A percentile compares a stretch with the other conserved stretches of the same genome.
phyloP scores from a whole-genome alignment of 2,113 vertebrate genomes.

The Rhynchomys soricoides region DNA sequence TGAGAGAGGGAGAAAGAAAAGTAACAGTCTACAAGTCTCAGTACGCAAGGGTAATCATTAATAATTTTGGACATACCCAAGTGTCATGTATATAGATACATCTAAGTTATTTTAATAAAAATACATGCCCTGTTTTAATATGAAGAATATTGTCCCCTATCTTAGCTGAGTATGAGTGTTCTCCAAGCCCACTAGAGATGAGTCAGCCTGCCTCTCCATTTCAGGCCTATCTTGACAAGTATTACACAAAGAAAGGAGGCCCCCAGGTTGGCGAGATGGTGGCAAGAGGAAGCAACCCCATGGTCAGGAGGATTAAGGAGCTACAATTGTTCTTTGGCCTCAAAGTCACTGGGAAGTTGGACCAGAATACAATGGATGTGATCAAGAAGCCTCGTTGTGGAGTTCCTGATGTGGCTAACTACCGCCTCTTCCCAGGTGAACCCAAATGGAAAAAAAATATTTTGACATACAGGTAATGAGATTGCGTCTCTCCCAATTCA shows the following conservation, averaged over 20 bases:
- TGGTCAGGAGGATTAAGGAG: conserved; percentile 78
- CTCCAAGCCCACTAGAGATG: not conserved
- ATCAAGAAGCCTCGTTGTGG: conserved; percentile 86
- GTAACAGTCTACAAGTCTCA: not conserved
- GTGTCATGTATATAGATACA: not conserved
- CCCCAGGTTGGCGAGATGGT: conserved; percentile 61
- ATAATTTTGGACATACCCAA: not conserved
- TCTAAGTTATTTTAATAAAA: not conserved
- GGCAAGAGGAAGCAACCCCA: conserved; percentile 18
- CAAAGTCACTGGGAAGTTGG: conserved; percentile 83
- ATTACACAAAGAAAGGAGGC: conserved; percentile 64
- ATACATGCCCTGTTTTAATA: not conserved
- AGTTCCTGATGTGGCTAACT: conserved; percentile 85
- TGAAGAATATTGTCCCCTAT: not conserved
- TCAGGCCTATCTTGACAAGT: conserved; percentile 74
- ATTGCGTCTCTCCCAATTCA: conserved; percentile 34
- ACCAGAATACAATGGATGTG: conserved; percentile 79
- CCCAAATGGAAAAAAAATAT: conserved; percentile 86
- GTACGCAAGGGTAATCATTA: not conserved
- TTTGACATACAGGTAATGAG: conserved; percentile 87
- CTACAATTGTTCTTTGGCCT: conserved; percentile 87
- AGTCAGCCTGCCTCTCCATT: conserved; percentile 45
- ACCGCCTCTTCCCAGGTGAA: conserved; percentile 83
- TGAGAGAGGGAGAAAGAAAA: not conserved
- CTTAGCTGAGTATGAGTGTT: not conserved